Evolutionary conservation across 2,113 vertebrate species (phyloP).

Genomic region (Cryptoleucopteryx plumbea): DNA sequence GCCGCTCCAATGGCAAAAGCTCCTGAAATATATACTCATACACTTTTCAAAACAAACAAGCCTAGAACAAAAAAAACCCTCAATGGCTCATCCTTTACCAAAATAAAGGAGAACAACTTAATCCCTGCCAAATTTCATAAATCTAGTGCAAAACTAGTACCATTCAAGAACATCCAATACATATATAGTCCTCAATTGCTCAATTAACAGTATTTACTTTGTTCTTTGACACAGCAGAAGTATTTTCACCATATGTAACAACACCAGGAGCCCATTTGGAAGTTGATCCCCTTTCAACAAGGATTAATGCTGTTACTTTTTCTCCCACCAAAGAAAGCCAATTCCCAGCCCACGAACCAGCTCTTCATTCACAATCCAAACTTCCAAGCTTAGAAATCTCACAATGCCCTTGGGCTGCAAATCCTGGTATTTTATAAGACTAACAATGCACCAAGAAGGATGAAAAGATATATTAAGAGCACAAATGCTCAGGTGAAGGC

Average conservation of each 20-base stretch:
- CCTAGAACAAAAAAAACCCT: background rate
- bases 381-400: background rate
- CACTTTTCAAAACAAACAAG: background rate
- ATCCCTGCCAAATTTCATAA: background rate
- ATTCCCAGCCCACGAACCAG: background rate
- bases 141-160: background rate
- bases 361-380: background rate
- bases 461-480: background rate
- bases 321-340: background rate
- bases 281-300: background rate
- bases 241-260: background rate
- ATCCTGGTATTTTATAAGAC: background rate
- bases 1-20: background rate
- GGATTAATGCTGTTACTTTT: background rate
- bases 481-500: background rate
- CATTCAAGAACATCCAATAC: background rate
- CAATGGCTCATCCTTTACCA: background rate
- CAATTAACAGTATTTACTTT: background rate
- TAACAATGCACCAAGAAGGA: background rate
- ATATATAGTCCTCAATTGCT: background rate
- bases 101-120: background rate
- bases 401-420: background rate
- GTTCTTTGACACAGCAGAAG: background rate
- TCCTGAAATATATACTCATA: background rate
- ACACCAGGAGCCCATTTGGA: background rate